Evolutionary conservation across 2,888 invertebrate species (phyloP).

Genomic region (Ophioninae sp.): DNA sequence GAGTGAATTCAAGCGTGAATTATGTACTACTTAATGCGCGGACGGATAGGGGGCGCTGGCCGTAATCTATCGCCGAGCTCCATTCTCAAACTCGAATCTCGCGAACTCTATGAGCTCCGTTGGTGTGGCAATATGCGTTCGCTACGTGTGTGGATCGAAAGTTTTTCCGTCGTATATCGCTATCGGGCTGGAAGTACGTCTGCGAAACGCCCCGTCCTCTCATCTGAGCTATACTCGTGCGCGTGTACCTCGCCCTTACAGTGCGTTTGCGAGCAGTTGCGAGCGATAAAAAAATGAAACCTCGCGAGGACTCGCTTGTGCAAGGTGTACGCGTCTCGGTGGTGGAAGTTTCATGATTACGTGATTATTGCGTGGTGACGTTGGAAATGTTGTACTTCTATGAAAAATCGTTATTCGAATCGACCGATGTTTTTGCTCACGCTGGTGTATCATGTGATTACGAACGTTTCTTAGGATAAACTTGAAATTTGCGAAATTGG

Average conservation of each 20-base stretch:
- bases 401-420: not conserved
- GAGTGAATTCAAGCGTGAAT: constrained; percentile 73
- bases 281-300: not conserved
- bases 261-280: not conserved
- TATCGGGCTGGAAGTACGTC: constrained; percentile 34
- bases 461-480: not conserved
- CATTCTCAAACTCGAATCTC: constrained; percentile 31
- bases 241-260: not conserved
- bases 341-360: not conserved
- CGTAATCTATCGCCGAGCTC: constrained; percentile 29
- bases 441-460: not conserved
- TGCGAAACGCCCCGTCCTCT: constrained; percentile 22
- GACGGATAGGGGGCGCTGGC: constrained; percentile 64
- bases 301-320: not conserved
- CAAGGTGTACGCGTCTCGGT: not conserved
- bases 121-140: not conserved
- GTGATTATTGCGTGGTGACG: not conserved
- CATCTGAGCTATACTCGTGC: not conserved
- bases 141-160: constrained; percentile 24
- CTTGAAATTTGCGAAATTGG: not conserved
- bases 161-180: constrained; percentile 19
- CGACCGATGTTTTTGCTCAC: not conserved
- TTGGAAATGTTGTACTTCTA: not conserved
- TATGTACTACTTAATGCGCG: constrained; percentile 71
- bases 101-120: constrained; percentile 10